Evolutionary conservation across 1,140 invertebrate species (phyloP).

Genomic region (Bombus confusus): DNA sequence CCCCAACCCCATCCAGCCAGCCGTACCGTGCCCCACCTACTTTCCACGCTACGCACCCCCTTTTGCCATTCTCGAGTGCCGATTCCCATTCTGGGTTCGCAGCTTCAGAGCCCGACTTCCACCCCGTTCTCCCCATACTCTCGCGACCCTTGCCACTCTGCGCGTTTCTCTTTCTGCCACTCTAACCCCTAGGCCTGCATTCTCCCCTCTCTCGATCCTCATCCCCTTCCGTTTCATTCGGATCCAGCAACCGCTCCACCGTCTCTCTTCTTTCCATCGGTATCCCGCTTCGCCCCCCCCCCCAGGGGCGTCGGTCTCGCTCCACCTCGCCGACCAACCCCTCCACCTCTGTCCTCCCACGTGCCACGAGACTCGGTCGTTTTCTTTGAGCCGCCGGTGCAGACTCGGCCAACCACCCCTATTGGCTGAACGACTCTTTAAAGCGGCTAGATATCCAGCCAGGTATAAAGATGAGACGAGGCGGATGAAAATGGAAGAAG

Average conservation of each 20-base stretch:
- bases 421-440: conserved; percentile 62
- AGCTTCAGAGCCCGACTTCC: conserved; percentile 51
- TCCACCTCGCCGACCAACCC: conserved; percentile 12
- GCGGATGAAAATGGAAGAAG: conserved; percentile 22
- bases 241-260: not conserved
- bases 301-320: conserved; percentile 4
- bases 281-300: not conserved
- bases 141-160: conserved; percentile 5
- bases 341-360: conserved; percentile 22
- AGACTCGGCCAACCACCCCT: conserved; percentile 65
- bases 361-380: conserved; percentile 50
- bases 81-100: conserved; percentile 71
- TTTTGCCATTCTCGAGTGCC: conserved; percentile 68
- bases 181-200: conserved; percentile 57
- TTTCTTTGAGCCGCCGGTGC: conserved; percentile 41
- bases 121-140: not conserved
- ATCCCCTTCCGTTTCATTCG: conserved; percentile 40
- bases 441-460: conserved; percentile 46
- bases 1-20: conserved; percentile 70
- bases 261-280: not conserved
- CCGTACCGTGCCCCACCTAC: conserved; percentile 59
- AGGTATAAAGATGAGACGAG: conserved; percentile 48
- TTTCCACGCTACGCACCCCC: conserved; percentile 68
- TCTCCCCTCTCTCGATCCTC: conserved; percentile 1
- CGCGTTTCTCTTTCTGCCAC: conserved; percentile 52